phyloP scores from a whole-genome alignment of 1,140 invertebrate genomes.

The Aphelinus certus region DNA sequence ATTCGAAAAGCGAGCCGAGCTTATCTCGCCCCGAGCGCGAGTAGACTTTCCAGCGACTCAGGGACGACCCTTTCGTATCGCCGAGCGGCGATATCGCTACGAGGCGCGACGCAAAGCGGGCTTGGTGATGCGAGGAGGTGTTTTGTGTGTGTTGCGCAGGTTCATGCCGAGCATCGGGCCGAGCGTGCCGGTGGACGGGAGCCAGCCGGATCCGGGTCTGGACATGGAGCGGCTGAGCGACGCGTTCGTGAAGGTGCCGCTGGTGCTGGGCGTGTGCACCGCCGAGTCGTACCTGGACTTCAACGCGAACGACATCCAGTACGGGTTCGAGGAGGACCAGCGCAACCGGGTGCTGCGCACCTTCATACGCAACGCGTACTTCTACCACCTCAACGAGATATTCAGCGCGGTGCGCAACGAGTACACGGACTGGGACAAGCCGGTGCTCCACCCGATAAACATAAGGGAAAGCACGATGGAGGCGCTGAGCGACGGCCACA shows the following conservation, averaged over 20 bases:
- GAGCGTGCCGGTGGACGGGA: constrained; percentile 72
- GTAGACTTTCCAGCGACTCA: too few species aligned
- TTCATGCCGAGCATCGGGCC: constrained; percentile 71
- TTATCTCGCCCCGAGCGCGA: too few species aligned
- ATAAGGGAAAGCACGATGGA: constrained; percentile 88
- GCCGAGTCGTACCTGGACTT: constrained; percentile 82
- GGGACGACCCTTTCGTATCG: too few species aligned
- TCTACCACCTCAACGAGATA: constrained; percentile 91
- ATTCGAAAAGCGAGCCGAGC: background rate
- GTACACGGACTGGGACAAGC: constrained; percentile 92
- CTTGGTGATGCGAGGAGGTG: too few species aligned
- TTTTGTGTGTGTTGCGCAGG: constrained; percentile 40
- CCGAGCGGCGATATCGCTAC: too few species aligned
- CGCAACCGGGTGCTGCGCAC: constrained; percentile 80
- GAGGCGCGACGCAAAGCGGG: too few species aligned
- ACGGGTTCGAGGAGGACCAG: constrained; percentile 81
- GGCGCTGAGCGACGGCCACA: constrained; percentile 85
- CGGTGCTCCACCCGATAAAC: constrained; percentile 84
- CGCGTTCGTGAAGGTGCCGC: constrained; percentile 74
- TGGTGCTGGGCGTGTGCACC: constrained; percentile 76
- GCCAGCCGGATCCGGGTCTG: constrained; percentile 69
- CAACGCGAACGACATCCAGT: constrained; percentile 78
- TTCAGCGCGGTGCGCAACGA: constrained; percentile 90
- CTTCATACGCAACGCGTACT: constrained; percentile 86
- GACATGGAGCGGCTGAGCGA: constrained; percentile 76